Conservation (phyloP, 2,113 vertebrate genomes). For the Rattus norvegicus region GRCr8 NC_086024.1:110996501-110997000, state of each 20-base stretch:
- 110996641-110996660: neutral
- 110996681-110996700: neutral
- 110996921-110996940: neutral
- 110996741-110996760: neutral
- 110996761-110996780: neutral
- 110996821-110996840: neutral
- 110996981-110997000: neutral
- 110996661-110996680: neutral
- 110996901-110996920: neutral
- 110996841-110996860: neutral
- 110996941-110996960: neutral
- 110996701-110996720: neutral
- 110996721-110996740: neutral
- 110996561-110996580: neutral
- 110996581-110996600: neutral
- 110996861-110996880: neutral
- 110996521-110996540: neutral
- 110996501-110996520: neutral
- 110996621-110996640: neutral
- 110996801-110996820: neutral
- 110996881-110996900: neutral
- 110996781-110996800: neutral
- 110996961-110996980: slow-evolving; percentile 37
- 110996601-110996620: neutral
- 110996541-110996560: neutral